Conservation (phyloP, 2,797 vertebrate species). For the Silurus lanzhouensis region DNA sequence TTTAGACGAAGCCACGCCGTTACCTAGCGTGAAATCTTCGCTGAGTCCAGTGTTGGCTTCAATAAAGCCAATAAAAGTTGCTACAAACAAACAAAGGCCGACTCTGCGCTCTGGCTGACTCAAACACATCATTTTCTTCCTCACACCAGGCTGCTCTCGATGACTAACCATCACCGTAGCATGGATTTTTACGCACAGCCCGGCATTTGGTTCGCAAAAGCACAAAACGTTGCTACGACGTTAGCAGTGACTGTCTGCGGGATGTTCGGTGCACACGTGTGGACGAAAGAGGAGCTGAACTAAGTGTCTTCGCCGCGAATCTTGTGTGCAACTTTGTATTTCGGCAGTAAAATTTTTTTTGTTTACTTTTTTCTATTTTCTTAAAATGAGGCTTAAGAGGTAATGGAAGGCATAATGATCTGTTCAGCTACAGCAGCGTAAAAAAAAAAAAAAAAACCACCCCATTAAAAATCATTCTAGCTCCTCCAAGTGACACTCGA, state of each 20-base stretch:
- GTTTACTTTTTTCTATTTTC: not conserved
- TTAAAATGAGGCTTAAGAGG: not conserved
- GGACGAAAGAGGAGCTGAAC: not conserved
- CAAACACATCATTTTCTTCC: not conserved
- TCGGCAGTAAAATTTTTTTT: not conserved
- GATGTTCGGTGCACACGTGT: not conserved
- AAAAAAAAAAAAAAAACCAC: not conserved
- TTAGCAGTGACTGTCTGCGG: not conserved
- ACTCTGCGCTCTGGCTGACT: not conserved
- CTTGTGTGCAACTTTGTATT: not conserved
- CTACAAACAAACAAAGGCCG: slow-evolving; percentile 22
- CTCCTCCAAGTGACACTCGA: not conserved
- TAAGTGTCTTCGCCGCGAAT: not conserved
- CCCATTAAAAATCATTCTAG: not conserved
- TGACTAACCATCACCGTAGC: not conserved
- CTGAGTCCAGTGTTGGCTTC: slow-evolving; percentile 58
- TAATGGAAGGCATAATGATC: slow-evolving; percentile 2
- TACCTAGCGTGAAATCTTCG: slow-evolving; percentile 74
- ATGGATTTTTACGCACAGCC: not conserved
- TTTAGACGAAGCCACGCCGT: slow-evolving; percentile 64
- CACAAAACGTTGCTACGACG: not conserved
- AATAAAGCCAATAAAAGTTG: slow-evolving; percentile 26
- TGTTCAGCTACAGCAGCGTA: slow-evolving; percentile 11
- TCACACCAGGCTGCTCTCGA: not conserved
- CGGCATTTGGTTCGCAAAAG: not conserved